Evolutionary conservation across 2,113 vertebrate genomes (phyloP).

Genomic region (Centropristis striata): DNA sequence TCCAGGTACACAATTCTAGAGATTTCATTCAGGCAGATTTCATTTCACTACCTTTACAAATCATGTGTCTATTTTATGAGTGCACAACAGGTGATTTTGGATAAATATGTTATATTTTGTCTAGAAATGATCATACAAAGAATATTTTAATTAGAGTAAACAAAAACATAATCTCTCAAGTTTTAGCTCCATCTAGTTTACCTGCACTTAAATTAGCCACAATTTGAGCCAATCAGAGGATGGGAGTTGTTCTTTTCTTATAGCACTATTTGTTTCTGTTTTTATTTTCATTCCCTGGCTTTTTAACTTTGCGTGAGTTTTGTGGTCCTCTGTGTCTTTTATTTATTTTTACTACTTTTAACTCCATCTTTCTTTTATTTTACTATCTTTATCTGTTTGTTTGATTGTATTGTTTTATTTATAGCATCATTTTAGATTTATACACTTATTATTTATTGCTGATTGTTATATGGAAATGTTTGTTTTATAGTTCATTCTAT

Average conservation of each 20-base stretch:
- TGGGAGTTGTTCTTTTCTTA: too few species aligned
- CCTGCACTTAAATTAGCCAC: background rate
- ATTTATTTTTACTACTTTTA: too few species aligned
- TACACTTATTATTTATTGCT: too few species aligned
- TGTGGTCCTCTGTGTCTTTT: too few species aligned
- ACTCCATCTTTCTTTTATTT: too few species aligned
- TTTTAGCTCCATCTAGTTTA: background rate
- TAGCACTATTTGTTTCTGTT: background rate
- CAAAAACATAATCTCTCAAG: background rate
- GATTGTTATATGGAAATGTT: too few species aligned
- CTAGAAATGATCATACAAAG: background rate
- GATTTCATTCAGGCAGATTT: background rate
- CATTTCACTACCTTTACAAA: background rate
- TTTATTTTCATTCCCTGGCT: too few species aligned
- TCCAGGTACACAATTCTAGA: background rate
- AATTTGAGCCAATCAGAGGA: background rate
- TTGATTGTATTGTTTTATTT: too few species aligned
- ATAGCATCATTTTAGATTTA: too few species aligned
- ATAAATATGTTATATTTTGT: background rate
- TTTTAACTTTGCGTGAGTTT: too few species aligned
- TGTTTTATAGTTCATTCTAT: too few species aligned
- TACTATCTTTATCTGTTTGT: too few species aligned
- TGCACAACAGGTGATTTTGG: background rate
- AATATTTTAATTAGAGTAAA: background rate
- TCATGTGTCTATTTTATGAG: background rate